Percentiles rank a stretch among this genome's conserved stretches.
These are phyloP conservation scores for Cirrhinus mrigala DNA, from an alignment of 2,797 vertebrate species.

Conservation along the genomic window DNA sequence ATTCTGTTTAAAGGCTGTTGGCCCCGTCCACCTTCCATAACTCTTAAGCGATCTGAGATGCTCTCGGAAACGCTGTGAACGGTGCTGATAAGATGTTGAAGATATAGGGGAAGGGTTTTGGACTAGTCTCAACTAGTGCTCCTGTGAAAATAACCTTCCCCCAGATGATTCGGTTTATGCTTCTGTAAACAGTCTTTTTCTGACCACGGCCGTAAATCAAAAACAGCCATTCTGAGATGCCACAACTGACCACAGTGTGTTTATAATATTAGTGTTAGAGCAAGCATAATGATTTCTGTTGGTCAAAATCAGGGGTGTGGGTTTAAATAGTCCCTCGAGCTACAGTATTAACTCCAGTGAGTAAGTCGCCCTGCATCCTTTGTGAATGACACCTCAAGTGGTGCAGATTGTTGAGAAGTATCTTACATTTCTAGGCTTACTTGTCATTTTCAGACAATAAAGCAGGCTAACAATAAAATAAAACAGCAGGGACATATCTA, in stretches of 20 bases:
- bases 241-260: conserved; percentile 3
- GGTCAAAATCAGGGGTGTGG: background rate
- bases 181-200: background rate
- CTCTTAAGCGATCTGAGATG: background rate
- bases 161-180: conserved; percentile 18
- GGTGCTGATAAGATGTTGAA: background rate
- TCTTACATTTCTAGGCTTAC: background rate
- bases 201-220: conserved; percentile 42
- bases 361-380: background rate
- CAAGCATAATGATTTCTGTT: background rate
- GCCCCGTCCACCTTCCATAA: background rate
- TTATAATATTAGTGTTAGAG: background rate
- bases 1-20: background rate
- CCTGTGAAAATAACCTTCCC: conserved; percentile 9
- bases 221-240: conserved; percentile 24
- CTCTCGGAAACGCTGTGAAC: background rate
- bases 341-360: background rate
- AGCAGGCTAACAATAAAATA: background rate
- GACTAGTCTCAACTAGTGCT: background rate
- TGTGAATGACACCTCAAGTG: background rate
- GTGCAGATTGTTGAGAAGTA: background rate
- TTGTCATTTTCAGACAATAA: conserved; percentile 2
- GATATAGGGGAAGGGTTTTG: background rate
- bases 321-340: background rate
- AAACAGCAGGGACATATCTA: background rate